These are phyloP conservation scores for Lepas anatifera DNA, from an alignment of 2,888 invertebrate genomes.

Conservation along the genomic window DNA sequence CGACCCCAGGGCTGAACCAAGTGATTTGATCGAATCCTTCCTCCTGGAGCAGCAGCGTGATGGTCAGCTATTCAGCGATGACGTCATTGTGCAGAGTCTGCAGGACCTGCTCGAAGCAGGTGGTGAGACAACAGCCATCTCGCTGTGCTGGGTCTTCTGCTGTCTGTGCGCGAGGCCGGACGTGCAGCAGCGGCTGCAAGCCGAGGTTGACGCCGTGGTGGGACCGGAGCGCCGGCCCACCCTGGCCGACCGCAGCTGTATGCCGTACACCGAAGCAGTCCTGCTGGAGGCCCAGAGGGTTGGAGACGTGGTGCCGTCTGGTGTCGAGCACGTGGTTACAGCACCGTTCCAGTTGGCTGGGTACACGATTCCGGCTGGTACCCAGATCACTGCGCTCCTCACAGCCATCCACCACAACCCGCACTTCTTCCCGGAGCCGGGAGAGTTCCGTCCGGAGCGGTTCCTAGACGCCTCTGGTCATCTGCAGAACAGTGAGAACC, in stretches of 20 bases:
- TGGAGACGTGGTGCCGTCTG: not conserved
- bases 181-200: not conserved
- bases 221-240: not conserved
- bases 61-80: not conserved
- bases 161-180: not conserved
- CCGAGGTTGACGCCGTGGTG: not conserved
- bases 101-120: not conserved
- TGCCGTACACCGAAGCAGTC: slow-evolving; percentile 14
- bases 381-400: not conserved
- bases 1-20: not conserved
- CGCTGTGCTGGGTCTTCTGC: not conserved
- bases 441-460: not conserved
- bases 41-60: not conserved
- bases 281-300: slow-evolving; percentile 9
- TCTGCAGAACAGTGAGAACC: not conserved
- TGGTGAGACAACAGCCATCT: not conserved
- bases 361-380: slow-evolving; percentile 1
- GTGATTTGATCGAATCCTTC: not conserved
- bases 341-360: not conserved
- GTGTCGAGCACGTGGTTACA: not conserved
- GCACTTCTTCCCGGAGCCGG: not conserved
- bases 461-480: not conserved
- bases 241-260: not conserved
- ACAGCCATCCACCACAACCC: not conserved
- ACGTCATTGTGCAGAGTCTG: not conserved